phyloP scores from a whole-genome alignment of 2,797 vertebrate genomes.

The Acrossocheilus wenchowensis region DNA sequence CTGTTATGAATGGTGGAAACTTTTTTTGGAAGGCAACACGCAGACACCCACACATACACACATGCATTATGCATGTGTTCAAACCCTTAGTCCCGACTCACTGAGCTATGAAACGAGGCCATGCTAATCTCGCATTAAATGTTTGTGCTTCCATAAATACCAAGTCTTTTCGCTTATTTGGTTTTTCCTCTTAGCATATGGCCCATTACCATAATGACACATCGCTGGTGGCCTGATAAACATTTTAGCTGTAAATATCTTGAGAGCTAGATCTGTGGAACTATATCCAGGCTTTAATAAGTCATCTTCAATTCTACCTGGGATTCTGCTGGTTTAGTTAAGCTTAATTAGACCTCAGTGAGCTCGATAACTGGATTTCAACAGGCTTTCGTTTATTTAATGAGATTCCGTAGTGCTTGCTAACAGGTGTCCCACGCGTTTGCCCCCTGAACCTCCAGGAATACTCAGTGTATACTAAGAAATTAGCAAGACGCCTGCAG shows the following conservation, averaged over 20 bases:
- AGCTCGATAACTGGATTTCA: slow-evolving; percentile 30
- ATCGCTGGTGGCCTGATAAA: slow-evolving; percentile 53
- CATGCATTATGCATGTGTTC: slow-evolving; percentile 74
- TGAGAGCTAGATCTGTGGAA: slow-evolving; percentile 5
- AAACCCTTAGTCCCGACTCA: slow-evolving; percentile 69
- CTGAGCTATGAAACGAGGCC: slow-evolving; percentile 78
- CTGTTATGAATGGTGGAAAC: slow-evolving; percentile 28
- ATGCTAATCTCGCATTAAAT: slow-evolving; percentile 78
- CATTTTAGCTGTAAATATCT: slow-evolving; percentile 49
- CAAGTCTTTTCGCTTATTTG: slow-evolving; percentile 56
- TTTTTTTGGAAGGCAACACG: slow-evolving; percentile 17
- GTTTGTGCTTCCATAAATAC: slow-evolving; percentile 73
- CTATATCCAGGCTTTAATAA: slow-evolving; percentile 37
- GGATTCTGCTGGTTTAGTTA: slow-evolving; percentile 38
- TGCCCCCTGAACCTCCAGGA: slow-evolving; percentile 23
- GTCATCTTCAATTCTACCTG: background rate
- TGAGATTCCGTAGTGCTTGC: slow-evolving; percentile 28
- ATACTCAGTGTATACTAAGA: slow-evolving; percentile 13
- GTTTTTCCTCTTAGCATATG: slow-evolving; percentile 61
- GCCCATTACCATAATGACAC: slow-evolving; percentile 60
- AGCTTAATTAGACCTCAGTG: slow-evolving; percentile 48
- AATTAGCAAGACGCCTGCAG: slow-evolving; percentile 21
- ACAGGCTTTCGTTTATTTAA: slow-evolving; percentile 35
- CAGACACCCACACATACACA: slow-evolving; percentile 51
- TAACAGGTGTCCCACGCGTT: slow-evolving; percentile 45